Evolutionary conservation across 1,140 invertebrate genomes (phyloP).

Genomic region (Cyphomyrmex costatus): DNA sequence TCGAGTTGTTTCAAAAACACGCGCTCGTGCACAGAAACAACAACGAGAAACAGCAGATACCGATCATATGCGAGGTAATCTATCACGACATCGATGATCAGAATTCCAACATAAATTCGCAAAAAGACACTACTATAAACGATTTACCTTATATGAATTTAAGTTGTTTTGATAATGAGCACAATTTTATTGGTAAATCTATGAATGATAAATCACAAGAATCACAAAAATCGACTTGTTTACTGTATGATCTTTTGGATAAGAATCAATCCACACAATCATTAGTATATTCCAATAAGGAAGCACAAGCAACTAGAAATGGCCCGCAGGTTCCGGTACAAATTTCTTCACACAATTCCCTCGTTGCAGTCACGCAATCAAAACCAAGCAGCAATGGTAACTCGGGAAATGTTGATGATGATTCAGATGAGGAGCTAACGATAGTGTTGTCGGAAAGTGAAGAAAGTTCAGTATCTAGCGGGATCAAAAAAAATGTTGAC

Average conservation of each 20-base stretch:
- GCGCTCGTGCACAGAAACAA: constrained; percentile 52
- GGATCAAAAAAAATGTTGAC: background rate
- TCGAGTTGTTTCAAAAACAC: constrained; percentile 68
- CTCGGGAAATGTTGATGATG: background rate
- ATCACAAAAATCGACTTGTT: no score
- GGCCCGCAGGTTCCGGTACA: background rate
- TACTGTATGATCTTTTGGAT: background rate
- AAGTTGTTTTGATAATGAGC: background rate
- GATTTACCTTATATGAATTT: background rate
- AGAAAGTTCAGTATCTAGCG: background rate
- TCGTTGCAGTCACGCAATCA: background rate
- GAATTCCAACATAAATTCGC: background rate
- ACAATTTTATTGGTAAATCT: background rate
- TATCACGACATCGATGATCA: constrained; percentile 2
- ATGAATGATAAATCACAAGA: background rate
- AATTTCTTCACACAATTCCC: background rate
- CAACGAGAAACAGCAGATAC: background rate
- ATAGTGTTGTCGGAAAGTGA: constrained; percentile 45
- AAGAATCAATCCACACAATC: background rate
- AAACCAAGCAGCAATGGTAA: background rate
- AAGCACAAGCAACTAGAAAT: background rate
- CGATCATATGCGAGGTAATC: constrained; percentile 66
- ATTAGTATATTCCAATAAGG: background rate
- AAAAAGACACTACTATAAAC: no score
- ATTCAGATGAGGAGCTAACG: background rate